Evolutionary conservation across 2,113 vertebrate species (phyloP), one percentile per base, ranked within the genome.

Genomic region (Willisornis vidua): DNA sequence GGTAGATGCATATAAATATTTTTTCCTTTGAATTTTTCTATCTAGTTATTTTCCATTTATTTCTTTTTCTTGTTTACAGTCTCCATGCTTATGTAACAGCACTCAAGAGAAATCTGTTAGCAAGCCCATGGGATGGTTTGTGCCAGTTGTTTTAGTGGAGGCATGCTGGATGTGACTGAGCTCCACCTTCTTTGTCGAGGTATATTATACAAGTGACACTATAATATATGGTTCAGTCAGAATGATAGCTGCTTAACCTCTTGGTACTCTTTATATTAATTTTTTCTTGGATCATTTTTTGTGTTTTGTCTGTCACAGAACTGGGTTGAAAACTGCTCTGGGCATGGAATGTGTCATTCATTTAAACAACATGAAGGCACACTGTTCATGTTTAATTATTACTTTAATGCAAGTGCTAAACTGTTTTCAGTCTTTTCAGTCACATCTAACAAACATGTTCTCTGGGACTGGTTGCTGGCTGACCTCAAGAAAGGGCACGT

Each of bases 361-460:
- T 97, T 96, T 95, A 95, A 96, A 93, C 76, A 84, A 90, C 83
- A 95, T 92, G 83, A 94, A 96, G 93, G 92, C 86, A n/a, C 57
- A 54, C 65, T 94, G 94, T 94, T 96, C 90, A 92, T 94, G 89
- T 94, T 94, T 95, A 94, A 95, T 97, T 96, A 92, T 88, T 93
- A 82, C 94, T 93, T 96, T 96, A 96, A 90, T 90, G 62, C 66
- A 94, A 97, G 90, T 92, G 93, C 93, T 97, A 94, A 96, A 95
- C 80, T 95, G 94, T 94, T 95, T 97, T 94, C 92, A 95, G 95
- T 92, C 88, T 94, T 95, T 97, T 94, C 92, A 95, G 95, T 92
- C 88, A 92, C 92, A 93, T 94, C 88, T 87, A 85, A 94, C 94
- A 92, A 95, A 94, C 85, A 89, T 96, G 93, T 94, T 95, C 93